Percentiles rank a stretch among this genome's conserved stretches.
Conservation (phyloP, 2,888 invertebrate species). For the Andricus curvator region DNA sequence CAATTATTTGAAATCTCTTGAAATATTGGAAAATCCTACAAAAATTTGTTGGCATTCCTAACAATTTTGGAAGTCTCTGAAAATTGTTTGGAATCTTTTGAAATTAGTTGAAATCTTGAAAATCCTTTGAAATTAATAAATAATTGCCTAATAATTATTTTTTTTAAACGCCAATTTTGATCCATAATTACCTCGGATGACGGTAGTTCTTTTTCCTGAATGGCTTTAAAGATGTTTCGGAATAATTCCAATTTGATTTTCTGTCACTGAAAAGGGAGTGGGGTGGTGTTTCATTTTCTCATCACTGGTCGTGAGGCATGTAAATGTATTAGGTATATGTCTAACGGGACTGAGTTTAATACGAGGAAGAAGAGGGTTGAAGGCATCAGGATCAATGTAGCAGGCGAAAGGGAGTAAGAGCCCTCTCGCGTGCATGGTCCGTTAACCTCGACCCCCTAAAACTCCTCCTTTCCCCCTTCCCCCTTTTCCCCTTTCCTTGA, state of each 20-base stretch:
- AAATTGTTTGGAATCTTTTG: too few relatives aligned
- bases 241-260: slow-evolving; percentile 28
- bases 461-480: slow-evolving; percentile 53
- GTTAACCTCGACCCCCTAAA: slow-evolving; percentile 64
- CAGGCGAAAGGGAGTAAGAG: slow-evolving; percentile 56
- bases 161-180: too few relatives aligned
- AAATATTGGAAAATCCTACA: too few relatives aligned
- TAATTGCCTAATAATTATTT: too few relatives aligned
- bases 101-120: too few relatives aligned
- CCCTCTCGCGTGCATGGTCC: slow-evolving; percentile 64
- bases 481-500: slow-evolving; percentile 44
- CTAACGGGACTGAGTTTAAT: slow-evolving; percentile 50
- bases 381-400: slow-evolving; percentile 61
- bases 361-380: slow-evolving; percentile 53
- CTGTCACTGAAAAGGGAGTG: slow-evolving; percentile 17
- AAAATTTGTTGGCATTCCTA: too few relatives aligned
- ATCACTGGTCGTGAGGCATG: slow-evolving; percentile 44
- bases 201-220: not conserved
- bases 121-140: too few relatives aligned
- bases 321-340: slow-evolving; percentile 41
- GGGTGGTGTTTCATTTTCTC: slow-evolving; percentile 29
- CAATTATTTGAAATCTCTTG: too few relatives aligned
- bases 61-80: too few relatives aligned
- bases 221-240: not conserved
- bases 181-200: too few relatives aligned